phyloP scores from a whole-genome alignment of 2,888 invertebrate species.

The Ecliptopera silaceata region DNA sequence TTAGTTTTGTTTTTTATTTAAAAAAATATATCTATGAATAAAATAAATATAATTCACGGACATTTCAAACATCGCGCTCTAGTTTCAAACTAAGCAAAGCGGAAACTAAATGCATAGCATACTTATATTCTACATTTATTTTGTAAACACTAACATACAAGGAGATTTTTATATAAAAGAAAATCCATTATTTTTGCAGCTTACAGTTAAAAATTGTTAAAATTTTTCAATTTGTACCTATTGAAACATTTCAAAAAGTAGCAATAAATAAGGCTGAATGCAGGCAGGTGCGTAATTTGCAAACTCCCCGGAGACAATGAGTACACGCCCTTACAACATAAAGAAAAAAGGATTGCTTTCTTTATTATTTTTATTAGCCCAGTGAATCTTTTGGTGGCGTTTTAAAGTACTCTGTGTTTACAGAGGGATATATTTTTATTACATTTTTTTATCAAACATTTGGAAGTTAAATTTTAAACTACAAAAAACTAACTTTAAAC shows the following conservation, averaged over 20 bases:
- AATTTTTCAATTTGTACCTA: constrained; percentile 57
- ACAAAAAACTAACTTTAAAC: too few species aligned
- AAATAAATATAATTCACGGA: too few species aligned
- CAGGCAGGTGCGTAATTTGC: constrained; percentile 66
- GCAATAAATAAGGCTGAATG: constrained; percentile 65
- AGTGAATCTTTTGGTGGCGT: constrained; percentile 55
- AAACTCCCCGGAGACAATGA: constrained; percentile 61
- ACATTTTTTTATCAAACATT: too few species aligned
- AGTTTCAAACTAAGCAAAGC: too few species aligned
- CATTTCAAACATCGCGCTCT: too few species aligned
- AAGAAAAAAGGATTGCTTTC: constrained; percentile 73
- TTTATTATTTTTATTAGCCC: constrained; percentile 76
- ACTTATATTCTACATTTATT: too few species aligned
- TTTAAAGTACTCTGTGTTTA: constrained; percentile 43
- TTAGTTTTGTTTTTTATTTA: too few species aligned
- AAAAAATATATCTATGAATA: too few species aligned
- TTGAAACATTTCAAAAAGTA: constrained; percentile 61
- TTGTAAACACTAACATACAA: not conserved
- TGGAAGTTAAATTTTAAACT: not conserved
- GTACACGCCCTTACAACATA: constrained; percentile 61
- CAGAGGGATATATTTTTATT: constrained; percentile 34
- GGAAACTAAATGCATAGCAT: too few species aligned
- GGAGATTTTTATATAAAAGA: not conserved
- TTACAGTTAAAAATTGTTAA: constrained; percentile 17
- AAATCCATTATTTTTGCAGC: not conserved